Conservation (phyloP, 2,113 vertebrate species). For the Oryzias woworae region DNA sequence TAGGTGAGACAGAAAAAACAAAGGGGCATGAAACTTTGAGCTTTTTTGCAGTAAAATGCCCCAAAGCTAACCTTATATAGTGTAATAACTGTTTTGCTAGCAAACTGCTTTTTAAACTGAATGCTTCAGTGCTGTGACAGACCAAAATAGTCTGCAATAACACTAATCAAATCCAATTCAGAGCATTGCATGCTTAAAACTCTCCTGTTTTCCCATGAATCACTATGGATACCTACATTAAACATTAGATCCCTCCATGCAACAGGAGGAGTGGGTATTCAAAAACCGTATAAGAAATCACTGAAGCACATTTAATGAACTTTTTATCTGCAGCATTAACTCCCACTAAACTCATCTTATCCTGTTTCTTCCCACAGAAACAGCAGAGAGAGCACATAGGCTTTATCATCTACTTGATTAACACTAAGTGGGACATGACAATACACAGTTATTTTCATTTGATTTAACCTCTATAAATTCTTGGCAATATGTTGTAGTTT, state of each 20-base stretch:
- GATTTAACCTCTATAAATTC: conserved; percentile 33
- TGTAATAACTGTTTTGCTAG: neutral
- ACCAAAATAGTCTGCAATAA: conserved; percentile 22
- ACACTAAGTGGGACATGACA: conserved; percentile 54
- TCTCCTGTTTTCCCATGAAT: conserved; percentile 34
- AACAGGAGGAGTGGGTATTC: conserved; percentile 17
- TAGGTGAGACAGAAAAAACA: conserved; percentile 2
- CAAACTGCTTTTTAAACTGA: conserved; percentile 1
- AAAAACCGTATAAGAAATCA: conserved; percentile 32
- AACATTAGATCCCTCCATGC: conserved; percentile 7
- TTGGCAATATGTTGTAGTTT: conserved; percentile 11
- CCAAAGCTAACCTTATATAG: too few species aligned
- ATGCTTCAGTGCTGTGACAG: conserved; percentile 2
- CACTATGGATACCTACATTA: conserved; percentile 3
- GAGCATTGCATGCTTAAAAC: conserved; percentile 8
- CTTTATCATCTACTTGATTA: conserved; percentile 42
- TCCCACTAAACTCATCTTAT: conserved; percentile 27
- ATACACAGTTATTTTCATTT: conserved; percentile 46
- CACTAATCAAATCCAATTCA: conserved; percentile 15
- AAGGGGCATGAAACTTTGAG: neutral
- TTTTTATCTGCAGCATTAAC: conserved; percentile 40
- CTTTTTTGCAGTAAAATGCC: too few species aligned
- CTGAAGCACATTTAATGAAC: conserved; percentile 34
- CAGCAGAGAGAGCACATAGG: conserved; percentile 2
- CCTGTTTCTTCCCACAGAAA: conserved; percentile 17